Evolutionary conservation across 2,888 invertebrate genomes (phyloP).

Genomic region (Capitulum mitella): DNA sequence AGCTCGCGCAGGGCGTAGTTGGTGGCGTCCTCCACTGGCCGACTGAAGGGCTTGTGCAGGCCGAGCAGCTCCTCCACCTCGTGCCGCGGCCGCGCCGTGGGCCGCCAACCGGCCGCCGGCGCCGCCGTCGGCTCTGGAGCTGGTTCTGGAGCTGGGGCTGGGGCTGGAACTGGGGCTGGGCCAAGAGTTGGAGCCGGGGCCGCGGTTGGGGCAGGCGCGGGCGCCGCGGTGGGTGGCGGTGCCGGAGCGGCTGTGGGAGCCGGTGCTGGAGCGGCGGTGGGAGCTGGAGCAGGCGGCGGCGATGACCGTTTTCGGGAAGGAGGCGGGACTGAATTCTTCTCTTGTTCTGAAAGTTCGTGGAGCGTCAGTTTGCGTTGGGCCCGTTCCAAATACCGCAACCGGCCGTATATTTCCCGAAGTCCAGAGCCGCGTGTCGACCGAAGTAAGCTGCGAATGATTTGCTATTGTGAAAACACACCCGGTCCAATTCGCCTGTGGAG

Average conservation of each 20-base stretch:
- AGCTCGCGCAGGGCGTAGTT: constrained; percentile 63
- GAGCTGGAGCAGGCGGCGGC: background rate
- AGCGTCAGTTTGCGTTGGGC: background rate
- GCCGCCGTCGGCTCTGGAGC: background rate
- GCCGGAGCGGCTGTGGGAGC: background rate
- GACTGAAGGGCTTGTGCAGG: constrained; percentile 63
- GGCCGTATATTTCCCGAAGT: background rate
- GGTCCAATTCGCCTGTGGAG: background rate
- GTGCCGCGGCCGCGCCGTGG: constrained; percentile 56
- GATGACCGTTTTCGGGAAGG: background rate
- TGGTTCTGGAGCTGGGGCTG: background rate
- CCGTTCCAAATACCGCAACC: background rate
- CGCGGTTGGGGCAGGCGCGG: background rate
- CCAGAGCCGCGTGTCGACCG: background rate
- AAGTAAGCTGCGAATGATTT: background rate
- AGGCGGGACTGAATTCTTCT: background rate
- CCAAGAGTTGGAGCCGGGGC: background rate
- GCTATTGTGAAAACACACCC: background rate
- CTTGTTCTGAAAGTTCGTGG: constrained; percentile 4
- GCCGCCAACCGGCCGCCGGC: background rate
- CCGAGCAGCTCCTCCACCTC: constrained; percentile 73
- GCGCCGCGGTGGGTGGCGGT: background rate
- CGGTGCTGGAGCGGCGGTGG: background rate
- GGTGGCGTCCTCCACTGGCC: constrained; percentile 55
- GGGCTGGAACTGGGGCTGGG: background rate